Base-by-base conservation (phyloP, 2,888 invertebrate genomes). In the Melipona bicolor region DNA sequence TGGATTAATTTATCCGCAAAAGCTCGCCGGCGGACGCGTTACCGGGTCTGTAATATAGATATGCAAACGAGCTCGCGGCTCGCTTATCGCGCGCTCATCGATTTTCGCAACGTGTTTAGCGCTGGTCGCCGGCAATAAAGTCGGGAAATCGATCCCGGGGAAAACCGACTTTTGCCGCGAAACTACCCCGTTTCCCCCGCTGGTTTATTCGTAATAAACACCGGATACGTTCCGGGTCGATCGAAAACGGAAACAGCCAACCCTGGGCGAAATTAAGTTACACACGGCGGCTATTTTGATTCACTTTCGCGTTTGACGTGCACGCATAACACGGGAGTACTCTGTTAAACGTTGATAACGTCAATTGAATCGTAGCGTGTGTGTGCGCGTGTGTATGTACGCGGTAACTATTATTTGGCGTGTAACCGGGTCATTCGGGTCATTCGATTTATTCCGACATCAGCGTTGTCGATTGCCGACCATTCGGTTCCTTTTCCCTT, bases 81-180 rank as follows among this genome's bases (percentile, higher is more conserved):
- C 81, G 88, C 82, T 88, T 88, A 89, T 88, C 89, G 77, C 65
- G 32, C 54, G 50, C 80, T 83, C 76, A 89, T 89, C 86, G 90
- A 89, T 89, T 88, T 89, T 85, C 70, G 67, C 71, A 67, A 68
- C 62, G 81, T 67, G 88, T 89, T 88, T 86, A 84, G 64, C 17
- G 83, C 71, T 56, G 74, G 59, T 62, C 64, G 70, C 54, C 67
- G 81, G 77, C 79, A 77, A 85, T 87, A 88, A 89, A 88, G 81
- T 85, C 81, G 69, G 19, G 19, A 77, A 72, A 79, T 87, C 78
- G 81, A 83, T 83, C 70, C 62, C n/a, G 54, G 43, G 50, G 67
- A 70, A 69, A 77, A 81, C 61, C 64, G 70, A 76, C 76, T 76
- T 59, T 79, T 49, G n/a, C 24, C 27, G 15, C 21, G 15, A 32